phyloP scores from a whole-genome alignment of 2,797 vertebrate genomes.

The Smutsia gigantea region DNA sequence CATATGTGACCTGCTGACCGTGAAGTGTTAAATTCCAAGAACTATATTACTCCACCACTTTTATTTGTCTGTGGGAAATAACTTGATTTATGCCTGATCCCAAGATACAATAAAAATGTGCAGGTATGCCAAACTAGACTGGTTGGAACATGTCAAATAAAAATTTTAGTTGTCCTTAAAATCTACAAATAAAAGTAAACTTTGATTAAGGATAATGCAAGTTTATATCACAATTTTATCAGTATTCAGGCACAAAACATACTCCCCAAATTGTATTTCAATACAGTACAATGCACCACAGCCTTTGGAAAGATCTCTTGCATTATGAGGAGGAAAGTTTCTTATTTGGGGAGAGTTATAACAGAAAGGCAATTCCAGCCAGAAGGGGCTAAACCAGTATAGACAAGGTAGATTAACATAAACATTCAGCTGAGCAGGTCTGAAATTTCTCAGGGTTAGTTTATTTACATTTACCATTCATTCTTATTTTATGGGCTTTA shows the following conservation, averaged over 20 bases:
- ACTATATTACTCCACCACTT: constrained; percentile 83
- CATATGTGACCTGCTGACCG: constrained; percentile 87
- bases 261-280: constrained; percentile 55
- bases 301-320: not conserved
- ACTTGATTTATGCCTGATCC: constrained; percentile 85
- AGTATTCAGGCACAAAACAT: constrained; percentile 53
- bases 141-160: constrained; percentile 75
- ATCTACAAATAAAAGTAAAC: constrained; percentile 77
- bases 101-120: constrained; percentile 83
- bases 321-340: constrained; percentile 1
- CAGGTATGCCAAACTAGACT: constrained; percentile 77
- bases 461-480: constrained; percentile 59
- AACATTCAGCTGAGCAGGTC: not conserved
- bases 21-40: constrained; percentile 86
- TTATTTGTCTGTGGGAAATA: constrained; percentile 85
- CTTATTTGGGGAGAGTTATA: constrained; percentile 1
- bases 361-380: not conserved
- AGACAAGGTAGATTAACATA: constrained; percentile 33
- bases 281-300: not conserved
- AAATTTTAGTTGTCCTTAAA: constrained; percentile 75
- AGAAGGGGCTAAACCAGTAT: not conserved
- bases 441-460: constrained; percentile 61
- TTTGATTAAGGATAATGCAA: constrained; percentile 72
- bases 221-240: constrained; percentile 60
- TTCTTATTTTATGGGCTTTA: constrained; percentile 56